Evolutionary conservation across 2,797 vertebrate genomes (phyloP), one percentile per base, ranked within the genome.

Genomic region (Nasua narica): DNA sequence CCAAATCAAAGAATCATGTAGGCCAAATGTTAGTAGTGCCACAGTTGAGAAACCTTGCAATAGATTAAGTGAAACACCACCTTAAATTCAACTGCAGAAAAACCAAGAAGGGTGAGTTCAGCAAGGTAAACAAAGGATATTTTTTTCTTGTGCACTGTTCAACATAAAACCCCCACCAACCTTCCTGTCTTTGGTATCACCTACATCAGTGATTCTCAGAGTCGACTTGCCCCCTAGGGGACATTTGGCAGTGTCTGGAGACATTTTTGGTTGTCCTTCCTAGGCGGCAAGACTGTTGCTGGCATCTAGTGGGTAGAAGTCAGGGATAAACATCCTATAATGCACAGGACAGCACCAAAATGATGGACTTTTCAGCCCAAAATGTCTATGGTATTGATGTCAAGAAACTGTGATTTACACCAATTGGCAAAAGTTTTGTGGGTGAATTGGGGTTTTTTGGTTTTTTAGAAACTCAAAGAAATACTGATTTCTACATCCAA

Each of bases 381-480:
- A 90, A 91, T 43, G 12, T 56, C 65, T 82, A 58, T 9, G 2
- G 25, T 29, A 40, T 23, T 56, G 18, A 67, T 19, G 27, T 82
- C 67, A 91, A 79, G 21, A 94, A 95, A 96, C 13, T 76, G 19
- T 40, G 18, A 18, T 81, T 86, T 89, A 74, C 10, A 72, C 7
- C 3, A 21, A 95, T 23, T 6, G 58, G 74, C 43, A 37, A 67
- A 56, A 18, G 67, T 70, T 79, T 72, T 89, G 37, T 78, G 19
- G 91, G 29, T 54, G 12, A 81, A 50, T 0, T 72, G 8, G 65
- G 65, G 10, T 74, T 43, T 48, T 46, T 72, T 27, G 4, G 5
- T 70, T 70, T 23, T 88, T 86, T 32, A 92, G 79, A 50, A 86
- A 88, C 10, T 93, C 54, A 92, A 87, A 91, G 58, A 81, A 77